phyloP scores from a whole-genome alignment of 2,113 vertebrate species.

The Tachycineta bicolor region DNA sequence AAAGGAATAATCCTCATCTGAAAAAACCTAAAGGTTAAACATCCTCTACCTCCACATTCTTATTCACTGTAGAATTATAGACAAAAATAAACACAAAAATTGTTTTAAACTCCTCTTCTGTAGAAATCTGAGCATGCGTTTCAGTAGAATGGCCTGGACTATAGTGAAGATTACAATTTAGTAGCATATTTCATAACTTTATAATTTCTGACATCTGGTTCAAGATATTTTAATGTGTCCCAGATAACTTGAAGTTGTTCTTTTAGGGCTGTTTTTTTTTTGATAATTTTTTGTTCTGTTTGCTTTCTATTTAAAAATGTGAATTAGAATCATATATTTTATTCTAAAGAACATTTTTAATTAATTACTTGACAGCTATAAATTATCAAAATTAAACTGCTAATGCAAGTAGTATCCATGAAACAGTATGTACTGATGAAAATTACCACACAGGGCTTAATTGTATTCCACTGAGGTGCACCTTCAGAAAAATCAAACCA shows the following conservation, averaged over 20 bases:
- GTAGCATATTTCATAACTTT: not conserved
- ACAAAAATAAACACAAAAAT: not conserved
- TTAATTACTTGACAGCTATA: not conserved
- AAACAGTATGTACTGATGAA: not conserved
- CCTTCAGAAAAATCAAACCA: not conserved
- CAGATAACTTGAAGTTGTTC: not conserved
- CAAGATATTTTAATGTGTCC: not conserved
- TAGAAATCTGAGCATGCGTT: not conserved
- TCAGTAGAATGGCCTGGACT: not conserved
- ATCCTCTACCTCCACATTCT: not conserved
- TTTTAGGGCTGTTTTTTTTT: not conserved
- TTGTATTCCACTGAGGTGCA: not conserved
- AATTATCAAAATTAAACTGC: not conserved
- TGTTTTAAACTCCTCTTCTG: not conserved
- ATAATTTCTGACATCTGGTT: not conserved
- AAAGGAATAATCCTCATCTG: not conserved
- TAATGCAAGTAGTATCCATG: not conserved
- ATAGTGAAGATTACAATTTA: not conserved
- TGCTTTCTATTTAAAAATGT: not conserved
- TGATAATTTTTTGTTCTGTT: not conserved
- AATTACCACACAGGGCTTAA: not conserved
- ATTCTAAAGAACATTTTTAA: not conserved
- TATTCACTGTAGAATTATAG: not conserved
- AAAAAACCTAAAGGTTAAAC: not conserved
- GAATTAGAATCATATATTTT: not conserved